Evolutionary conservation across 2,113 vertebrate species (phyloP).

Genomic region (Phylloscopus trochiloides): DNA sequence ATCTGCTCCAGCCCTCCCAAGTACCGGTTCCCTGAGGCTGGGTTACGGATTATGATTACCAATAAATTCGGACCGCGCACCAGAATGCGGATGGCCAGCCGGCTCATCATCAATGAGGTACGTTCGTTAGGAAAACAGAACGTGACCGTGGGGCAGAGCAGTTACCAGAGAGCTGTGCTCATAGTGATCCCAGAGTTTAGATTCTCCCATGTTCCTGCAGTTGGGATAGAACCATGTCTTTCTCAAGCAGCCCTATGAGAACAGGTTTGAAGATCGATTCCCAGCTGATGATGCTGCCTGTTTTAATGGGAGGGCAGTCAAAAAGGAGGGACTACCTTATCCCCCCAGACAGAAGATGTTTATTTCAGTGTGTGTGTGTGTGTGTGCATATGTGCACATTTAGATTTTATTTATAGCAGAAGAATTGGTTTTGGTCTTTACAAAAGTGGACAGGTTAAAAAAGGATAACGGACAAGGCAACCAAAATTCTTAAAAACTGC

Average conservation of each 20-base stretch:
- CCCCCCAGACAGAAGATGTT: background rate
- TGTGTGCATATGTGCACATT: background rate
- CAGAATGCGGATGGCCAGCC: conserved; percentile 93
- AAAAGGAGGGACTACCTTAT: background rate
- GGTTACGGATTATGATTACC: conserved; percentile 93
- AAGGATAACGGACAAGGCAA: background rate
- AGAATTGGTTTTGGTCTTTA: background rate
- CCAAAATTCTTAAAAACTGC: background rate
- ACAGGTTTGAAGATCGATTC: background rate
- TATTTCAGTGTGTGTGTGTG: background rate
- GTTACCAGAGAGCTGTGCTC: background rate
- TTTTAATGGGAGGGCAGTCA: background rate
- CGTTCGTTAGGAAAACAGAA: background rate
- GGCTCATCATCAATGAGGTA: conserved; percentile 97
- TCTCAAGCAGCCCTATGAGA: background rate
- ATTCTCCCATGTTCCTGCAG: background rate
- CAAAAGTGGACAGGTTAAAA: background rate
- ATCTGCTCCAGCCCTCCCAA: conserved; percentile 92
- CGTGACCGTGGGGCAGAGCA: background rate
- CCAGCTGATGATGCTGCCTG: background rate
- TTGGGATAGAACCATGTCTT: background rate
- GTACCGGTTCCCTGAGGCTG: conserved; percentile 92
- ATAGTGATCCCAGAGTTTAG: background rate
- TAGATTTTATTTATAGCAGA: background rate
- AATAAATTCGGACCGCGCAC: conserved; percentile 95